phyloP scores from a whole-genome alignment of 2,888 invertebrate species.

The Chaetoderma sp. region DNA sequence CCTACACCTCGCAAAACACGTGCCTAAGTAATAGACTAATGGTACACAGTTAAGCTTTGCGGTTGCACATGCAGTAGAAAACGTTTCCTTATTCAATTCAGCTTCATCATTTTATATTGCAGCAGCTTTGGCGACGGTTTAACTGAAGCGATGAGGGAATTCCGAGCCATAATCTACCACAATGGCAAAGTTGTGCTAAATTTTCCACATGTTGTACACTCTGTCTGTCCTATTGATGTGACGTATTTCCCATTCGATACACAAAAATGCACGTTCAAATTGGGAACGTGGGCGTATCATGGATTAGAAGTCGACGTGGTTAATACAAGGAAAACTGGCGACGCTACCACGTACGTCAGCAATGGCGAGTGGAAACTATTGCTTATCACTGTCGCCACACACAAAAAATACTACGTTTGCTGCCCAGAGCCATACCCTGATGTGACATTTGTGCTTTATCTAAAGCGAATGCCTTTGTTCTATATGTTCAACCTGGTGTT shows the following conservation, averaged over 20 bases:
- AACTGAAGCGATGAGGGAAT: conserved; percentile 10
- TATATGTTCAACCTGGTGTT: conserved; percentile 55
- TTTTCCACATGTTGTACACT: conserved; percentile 7
- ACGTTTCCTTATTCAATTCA: no score
- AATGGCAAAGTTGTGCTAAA: conserved; percentile 33
- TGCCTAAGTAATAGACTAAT: no score
- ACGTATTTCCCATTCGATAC: neutral
- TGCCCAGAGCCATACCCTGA: conserved; percentile 54
- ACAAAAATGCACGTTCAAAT: conserved; percentile 36
- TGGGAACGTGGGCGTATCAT: conserved; percentile 56
- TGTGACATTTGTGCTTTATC: conserved; percentile 43
- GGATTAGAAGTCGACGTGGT: conserved; percentile 43
- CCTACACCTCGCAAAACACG: no score
- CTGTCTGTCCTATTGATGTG: conserved; percentile 1
- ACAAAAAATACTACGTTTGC: conserved; percentile 40
- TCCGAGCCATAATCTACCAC: conserved; percentile 22
- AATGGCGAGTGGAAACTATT: conserved; percentile 52
- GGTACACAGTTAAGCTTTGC: no score
- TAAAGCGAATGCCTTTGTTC: conserved; percentile 50
- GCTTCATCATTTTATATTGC: no score
- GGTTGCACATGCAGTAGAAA: no score
- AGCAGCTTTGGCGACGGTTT: conserved; percentile 8
- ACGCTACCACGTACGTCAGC: conserved; percentile 39
- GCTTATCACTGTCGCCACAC: conserved; percentile 35
- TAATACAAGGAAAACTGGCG: conserved; percentile 25